Base-by-base conservation (phyloP, 1,140 invertebrate genomes). In the Semibalanus balanoides region DNA sequence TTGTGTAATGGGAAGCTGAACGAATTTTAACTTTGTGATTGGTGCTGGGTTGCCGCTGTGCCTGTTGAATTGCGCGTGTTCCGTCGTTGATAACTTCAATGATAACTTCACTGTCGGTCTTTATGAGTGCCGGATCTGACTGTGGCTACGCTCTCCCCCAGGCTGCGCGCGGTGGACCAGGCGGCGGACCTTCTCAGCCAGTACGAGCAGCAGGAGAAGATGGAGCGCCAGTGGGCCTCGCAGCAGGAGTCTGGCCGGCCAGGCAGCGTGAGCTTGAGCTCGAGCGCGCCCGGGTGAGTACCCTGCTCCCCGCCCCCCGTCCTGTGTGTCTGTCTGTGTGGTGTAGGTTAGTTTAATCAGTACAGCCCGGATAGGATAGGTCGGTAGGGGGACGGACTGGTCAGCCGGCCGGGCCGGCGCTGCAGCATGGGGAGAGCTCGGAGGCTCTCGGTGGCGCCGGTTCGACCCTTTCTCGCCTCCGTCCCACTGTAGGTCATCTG, bases 231-330 rank as follows among this genome's bases (percentile, higher is more conserved):
- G 29, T 72, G 70, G 70, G 70, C 70, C 25, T 28, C 70, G 3
- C 70, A 72, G 70, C 3, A 29, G 29, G 28, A 72, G 29, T 28
- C 70, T 3, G 70, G 29, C n/a, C n/a, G 28, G 70, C 70, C 70
- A 7, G 75, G 82, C 80, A 51, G 81, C 83, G 77, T 73, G 75
- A 72, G 80, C 81, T 31, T 7, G 51, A 64, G 51, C 51, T 64
- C 11, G 70, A 72, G 29, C n/a, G 70, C 3, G 70, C 70, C 28
- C n/a, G 70, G 70, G 70, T 72, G 28, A 72, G 70, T 72, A 25
- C 35, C 5, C 5, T 17, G 51, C 51, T 25, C 14, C 7, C 22
- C 51, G 51, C 9, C 51, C 14, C 7, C 7, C 51, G 51, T 19
- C 7, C 1, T 19, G 51, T 19, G 51, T 11, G 14, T 11, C 51